Evolutionary conservation across 2,113 vertebrate genomes (phyloP), one percentile per base, ranked within the genome.

Genomic region (Colistium nudipinnis): DNA sequence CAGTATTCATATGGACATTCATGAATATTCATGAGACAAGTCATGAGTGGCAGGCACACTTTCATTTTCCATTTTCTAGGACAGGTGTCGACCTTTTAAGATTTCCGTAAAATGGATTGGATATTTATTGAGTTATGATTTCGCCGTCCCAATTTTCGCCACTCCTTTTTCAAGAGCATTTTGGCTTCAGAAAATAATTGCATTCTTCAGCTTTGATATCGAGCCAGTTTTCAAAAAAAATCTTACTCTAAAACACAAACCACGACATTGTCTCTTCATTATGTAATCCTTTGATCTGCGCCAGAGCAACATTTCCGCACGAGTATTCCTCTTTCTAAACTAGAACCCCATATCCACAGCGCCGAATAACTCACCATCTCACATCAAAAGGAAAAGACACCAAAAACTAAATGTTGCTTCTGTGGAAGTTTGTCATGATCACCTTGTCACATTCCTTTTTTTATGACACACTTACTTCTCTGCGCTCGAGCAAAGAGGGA

Each of bases 281-380:
- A 75, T 83, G 39, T 9, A 17, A 14, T 48, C n/a, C 63, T 82
- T 85, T 82, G 76, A 84, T 88, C 74, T 66, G 17, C 14, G 31
- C 66, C 52, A 27, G 22, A 67, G 69, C 28, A 53, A 57, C 57
- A 47, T 67, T 72, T 82, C 49, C 28, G 24, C 30, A 47, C 0
- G 13, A 67, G 24, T 20, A 59, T 49, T 61, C 72, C 35, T 56
- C 14, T 65, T 51, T 54, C 54, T 43, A 2, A 48, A 30, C 44
- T 30, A 38, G 9, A 70, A 47, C 45, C 48, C 31, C 30, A 59
- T 48, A 38, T 55, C 44, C 14, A 57, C 14, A 49, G 27, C 0
- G 35, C 31, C 61, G 39, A 76, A 19, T 22, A 22, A 54, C 1
- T 53, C 22, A 30, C 19, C 45, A n/a, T 56, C 55, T 54, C 25